Evolutionary conservation across 2,888 invertebrate species (phyloP), one percentile per base, ranked within the genome.

Genomic region (Agrochola macilenta): DNA sequence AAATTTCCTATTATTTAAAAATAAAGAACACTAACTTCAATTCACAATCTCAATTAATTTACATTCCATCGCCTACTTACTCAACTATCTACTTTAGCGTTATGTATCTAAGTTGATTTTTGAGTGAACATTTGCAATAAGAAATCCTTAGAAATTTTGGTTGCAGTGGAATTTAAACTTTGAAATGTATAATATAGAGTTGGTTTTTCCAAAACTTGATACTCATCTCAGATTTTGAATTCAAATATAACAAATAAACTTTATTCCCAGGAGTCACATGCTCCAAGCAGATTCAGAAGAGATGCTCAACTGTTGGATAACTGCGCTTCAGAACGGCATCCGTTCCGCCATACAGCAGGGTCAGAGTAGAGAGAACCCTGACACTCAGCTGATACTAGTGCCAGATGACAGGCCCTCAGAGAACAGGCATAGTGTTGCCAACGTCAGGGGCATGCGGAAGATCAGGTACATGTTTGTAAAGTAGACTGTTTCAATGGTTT

Each of bases 281-380:
- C 97, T 99, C n/a, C 99, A 99, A 97, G 99, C 99, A 0, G 99
- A 99, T 93, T 99, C 99, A 0, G 99, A 99, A 88, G 98, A 99
- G 91, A 98, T 99, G 97, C 98, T 98, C 85, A 97, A 97, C 87
- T 97, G 97, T 26, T 99, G 99, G 99, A 98, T 99, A 72, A 96
- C 97, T 5, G 99, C 99, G 0, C 97, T 99, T 88, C 99, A 99
- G 93, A 98, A 98, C 89, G 98, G 98, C 39, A 99, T 99, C 87
- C 98, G 98, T 5, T 98, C 98, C 26, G 99, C 99, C 23, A 98
- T 98, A 88, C 98, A 98, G 89, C 97, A 97, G 84, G 97, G 97
- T 0, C 96, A 97, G 88, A 96, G 97, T 78, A 91, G 96, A 0
- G 96, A 96, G 88, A 91, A 94, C 82, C 94, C 95, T 0, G 95